A percentile compares a stretch with the other conserved stretches of the same genome.
Conservation (phyloP, 53 echinoderm and acorn worm genomes). For the Holothuria scabra region DNA sequence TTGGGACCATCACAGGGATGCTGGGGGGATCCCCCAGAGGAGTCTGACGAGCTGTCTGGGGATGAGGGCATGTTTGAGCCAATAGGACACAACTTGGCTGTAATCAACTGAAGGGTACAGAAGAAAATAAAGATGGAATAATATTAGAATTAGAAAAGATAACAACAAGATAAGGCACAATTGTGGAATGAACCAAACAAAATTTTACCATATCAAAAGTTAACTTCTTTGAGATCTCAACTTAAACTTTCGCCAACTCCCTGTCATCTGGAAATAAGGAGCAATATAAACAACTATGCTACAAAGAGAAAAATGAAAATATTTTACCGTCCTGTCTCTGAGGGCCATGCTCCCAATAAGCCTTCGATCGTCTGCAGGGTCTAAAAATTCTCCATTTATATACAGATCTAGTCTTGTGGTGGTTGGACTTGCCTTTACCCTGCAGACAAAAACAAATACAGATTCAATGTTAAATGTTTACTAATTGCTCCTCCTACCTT, state of each 20-base stretch:
- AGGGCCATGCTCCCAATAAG: slow-evolving; percentile 89
- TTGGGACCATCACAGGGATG: slow-evolving; percentile 96
- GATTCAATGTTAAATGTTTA: neutral
- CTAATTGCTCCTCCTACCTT: neutral
- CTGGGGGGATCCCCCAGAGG: slow-evolving; percentile 95
- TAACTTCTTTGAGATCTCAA: too few relatives aligned
- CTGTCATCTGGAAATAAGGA: too few relatives aligned
- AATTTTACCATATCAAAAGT: too few relatives aligned
- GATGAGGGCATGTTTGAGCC: slow-evolving; percentile 99
- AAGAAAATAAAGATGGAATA: neutral
- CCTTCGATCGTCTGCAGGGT: slow-evolving; percentile 89
- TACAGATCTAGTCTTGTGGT: slow-evolving; percentile 89
- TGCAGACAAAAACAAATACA: slow-evolving; percentile 22
- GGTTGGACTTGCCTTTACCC: slow-evolving; percentile 84
- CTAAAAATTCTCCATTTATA: slow-evolving; percentile 89
- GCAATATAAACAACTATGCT: too few relatives aligned
- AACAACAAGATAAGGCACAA: too few relatives aligned
- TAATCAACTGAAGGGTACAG: slow-evolving; percentile 71
- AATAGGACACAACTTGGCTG: slow-evolving; percentile 93
- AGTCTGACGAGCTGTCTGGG: slow-evolving; percentile 97
- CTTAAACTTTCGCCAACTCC: too few relatives aligned
- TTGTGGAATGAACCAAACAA: too few relatives aligned
- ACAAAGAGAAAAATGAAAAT: too few relatives aligned
- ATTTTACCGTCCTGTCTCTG: slow-evolving; percentile 92
- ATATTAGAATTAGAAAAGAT: too few relatives aligned